Evolutionary conservation across 2,888 invertebrate species (phyloP).

Genomic region (Oscheius myriophilus): DNA sequence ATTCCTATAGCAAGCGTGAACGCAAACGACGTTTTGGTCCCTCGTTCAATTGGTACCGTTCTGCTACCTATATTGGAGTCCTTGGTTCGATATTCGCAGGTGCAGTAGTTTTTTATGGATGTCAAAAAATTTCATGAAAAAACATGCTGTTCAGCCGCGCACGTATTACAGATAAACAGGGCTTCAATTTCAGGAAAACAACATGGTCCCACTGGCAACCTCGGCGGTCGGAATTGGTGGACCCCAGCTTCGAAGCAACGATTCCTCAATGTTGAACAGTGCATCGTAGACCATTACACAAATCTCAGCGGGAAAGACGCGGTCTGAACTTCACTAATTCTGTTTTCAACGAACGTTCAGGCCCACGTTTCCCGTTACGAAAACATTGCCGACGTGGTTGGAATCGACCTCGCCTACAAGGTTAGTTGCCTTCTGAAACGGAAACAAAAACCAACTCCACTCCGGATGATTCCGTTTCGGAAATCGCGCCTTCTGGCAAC

Average conservation of each 20-base stretch:
- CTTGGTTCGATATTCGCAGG: too few relatives aligned
- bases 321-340: background rate
- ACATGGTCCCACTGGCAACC: slow-evolving; percentile 47
- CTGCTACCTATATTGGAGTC: too few relatives aligned
- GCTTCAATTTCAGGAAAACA: slow-evolving; percentile 38
- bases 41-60: too few relatives aligned
- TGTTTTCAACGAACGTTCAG: slow-evolving; percentile 26
- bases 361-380: slow-evolving; percentile 42
- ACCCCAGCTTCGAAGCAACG: slow-evolving; percentile 23
- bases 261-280: slow-evolving; percentile 37
- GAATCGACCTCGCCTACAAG: slow-evolving; percentile 44
- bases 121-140: too few relatives aligned
- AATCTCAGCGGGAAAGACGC: slow-evolving; percentile 24
- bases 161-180: too few relatives aligned
- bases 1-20: too few relatives aligned
- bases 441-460: background rate
- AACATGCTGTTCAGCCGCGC: too few relatives aligned
- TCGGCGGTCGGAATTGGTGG: slow-evolving; percentile 38
- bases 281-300: slow-evolving; percentile 45
- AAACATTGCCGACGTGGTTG: slow-evolving; percentile 47
- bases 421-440: slow-evolving; percentile 15
- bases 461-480: background rate
- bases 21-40: too few relatives aligned
- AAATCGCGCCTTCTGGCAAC: background rate
- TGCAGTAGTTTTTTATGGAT: too few relatives aligned